These are phyloP conservation scores for Dryocosmus kuriphilus DNA, from an alignment of 2,888 invertebrate genomes.

Conservation along the genomic window DNA sequence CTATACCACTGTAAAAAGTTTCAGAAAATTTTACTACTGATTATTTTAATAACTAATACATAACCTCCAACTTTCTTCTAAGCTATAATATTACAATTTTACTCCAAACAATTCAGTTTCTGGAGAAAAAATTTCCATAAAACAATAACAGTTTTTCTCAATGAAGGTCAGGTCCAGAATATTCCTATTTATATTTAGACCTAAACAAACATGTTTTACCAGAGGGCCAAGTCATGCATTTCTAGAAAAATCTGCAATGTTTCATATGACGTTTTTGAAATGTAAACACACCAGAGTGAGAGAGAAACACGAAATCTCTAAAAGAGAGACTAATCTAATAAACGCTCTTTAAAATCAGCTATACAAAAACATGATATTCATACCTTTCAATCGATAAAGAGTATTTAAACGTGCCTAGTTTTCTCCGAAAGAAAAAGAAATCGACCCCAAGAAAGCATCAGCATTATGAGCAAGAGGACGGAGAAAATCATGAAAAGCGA, in stretches of 20 bases:
- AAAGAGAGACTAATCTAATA: not conserved
- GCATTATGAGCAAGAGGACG: not conserved
- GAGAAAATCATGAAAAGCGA: slow-evolving; percentile 1
- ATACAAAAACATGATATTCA: slow-evolving; percentile 1
- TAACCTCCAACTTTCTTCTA: slow-evolving; percentile 3
- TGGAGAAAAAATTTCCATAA: not conserved
- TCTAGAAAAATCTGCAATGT: not conserved
- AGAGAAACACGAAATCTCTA: not conserved
- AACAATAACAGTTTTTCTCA: not conserved
- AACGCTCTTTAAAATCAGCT: not conserved
- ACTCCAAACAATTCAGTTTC: not conserved
- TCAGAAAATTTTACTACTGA: no score
- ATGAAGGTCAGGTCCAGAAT: not conserved
- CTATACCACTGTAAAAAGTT: no score
- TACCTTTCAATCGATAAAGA: not conserved
- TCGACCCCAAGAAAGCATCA: not conserved
- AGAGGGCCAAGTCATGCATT: not conserved
- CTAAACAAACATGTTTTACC: not conserved
- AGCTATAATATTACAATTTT: not conserved
- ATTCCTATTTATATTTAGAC: not conserved
- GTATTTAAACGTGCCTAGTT: not conserved
- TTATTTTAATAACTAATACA: not conserved
- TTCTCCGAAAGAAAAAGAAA: not conserved
- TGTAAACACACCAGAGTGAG: not conserved
- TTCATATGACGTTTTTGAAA: not conserved